Evolutionary conservation across 1,140 invertebrate species (phyloP).

Genomic region (Rhyzopertha dominica): DNA sequence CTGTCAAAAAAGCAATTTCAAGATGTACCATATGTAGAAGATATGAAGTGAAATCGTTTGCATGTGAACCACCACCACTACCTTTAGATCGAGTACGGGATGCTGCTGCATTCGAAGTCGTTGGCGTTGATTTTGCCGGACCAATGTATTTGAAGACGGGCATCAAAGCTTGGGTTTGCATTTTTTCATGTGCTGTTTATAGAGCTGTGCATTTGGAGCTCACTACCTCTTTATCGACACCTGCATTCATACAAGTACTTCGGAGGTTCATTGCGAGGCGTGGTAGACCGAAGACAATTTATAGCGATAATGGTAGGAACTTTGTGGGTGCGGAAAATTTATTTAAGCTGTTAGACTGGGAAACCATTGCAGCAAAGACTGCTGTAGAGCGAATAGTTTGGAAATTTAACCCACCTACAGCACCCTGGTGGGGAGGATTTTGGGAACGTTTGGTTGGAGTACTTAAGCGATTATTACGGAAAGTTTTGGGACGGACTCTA

Average conservation of each 20-base stretch:
- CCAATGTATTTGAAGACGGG: constrained; percentile 28
- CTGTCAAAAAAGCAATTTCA: constrained; percentile 14
- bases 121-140: constrained; percentile 35
- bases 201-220: constrained; percentile 43
- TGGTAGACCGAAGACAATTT: constrained; percentile 12
- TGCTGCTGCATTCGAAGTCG: constrained; percentile 32
- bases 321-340: constrained; percentile 11
- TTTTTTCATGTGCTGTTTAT: constrained; percentile 40
- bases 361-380: not conserved
- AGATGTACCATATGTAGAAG: constrained; percentile 26
- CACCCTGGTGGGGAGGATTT: too few species aligned
- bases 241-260: constrained; percentile 8
- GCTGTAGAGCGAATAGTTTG: too few species aligned
- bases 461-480: too few species aligned
- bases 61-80: constrained; percentile 24
- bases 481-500: too few species aligned
- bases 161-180: constrained; percentile 29
- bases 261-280: constrained; percentile 1
- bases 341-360: constrained; percentile 1
- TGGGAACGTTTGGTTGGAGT: too few species aligned
- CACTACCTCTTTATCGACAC: constrained; percentile 29
- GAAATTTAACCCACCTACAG: too few species aligned
- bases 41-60: constrained; percentile 22
- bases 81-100: constrained; percentile 32
- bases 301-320: constrained; percentile 13